Evolutionary conservation across 2,113 vertebrate genomes (phyloP).

Genomic region (Cynocephalus volans): DNA sequence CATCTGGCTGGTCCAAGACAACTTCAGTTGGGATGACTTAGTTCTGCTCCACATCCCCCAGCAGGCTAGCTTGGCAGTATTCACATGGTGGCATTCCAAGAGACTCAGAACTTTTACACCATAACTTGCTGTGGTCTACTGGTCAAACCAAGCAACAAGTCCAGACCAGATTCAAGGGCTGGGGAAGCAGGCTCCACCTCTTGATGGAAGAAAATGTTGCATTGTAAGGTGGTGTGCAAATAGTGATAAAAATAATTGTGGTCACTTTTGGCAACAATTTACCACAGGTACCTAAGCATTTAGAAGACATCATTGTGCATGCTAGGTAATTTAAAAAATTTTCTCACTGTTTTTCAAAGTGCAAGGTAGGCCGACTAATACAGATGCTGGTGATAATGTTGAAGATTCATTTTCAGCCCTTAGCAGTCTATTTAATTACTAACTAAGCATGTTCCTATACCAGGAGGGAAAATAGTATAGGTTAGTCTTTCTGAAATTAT

Average conservation of each 20-base stretch:
- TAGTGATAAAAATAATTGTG: background rate
- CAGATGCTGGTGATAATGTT: background rate
- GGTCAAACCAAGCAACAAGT: background rate
- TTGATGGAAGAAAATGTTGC: background rate
- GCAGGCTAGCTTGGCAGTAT: background rate
- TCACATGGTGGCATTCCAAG: background rate
- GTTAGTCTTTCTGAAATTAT: background rate
- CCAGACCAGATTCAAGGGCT: background rate
- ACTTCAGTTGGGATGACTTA: background rate
- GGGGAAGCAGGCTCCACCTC: background rate
- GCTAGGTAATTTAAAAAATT: background rate
- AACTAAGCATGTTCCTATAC: background rate
- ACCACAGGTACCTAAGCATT: background rate
- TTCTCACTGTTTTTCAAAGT: conserved; percentile 53
- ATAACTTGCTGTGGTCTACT: background rate
- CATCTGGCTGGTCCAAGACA: background rate
- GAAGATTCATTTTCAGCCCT: background rate
- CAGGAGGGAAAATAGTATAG: background rate
- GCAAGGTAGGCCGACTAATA: background rate
- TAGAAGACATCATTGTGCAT: background rate
- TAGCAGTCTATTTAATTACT: background rate
- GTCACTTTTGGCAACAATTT: background rate
- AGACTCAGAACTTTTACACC: background rate
- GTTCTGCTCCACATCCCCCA: background rate
- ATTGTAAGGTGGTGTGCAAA: background rate